phyloP scores from a whole-genome alignment of 2,797 vertebrate genomes.

The Myiotriccus ornatus region DNA sequence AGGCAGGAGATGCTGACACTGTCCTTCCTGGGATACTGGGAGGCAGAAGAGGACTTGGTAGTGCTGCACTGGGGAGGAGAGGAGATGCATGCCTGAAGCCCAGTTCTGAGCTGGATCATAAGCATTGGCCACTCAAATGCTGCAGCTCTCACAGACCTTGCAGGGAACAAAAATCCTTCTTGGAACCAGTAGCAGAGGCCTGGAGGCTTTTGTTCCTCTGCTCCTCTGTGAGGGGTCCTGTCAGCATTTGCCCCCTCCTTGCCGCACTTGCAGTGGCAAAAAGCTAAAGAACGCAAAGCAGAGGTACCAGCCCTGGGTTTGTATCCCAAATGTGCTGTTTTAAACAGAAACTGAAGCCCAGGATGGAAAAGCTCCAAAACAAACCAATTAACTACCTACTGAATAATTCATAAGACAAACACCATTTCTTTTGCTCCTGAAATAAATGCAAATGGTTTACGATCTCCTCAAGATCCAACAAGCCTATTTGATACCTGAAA shows the following conservation, averaged over 20 bases:
- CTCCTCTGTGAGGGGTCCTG: not conserved
- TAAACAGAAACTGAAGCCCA: not conserved
- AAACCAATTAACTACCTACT: constrained; percentile 8
- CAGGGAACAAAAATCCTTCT: not conserved
- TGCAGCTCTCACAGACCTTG: not conserved
- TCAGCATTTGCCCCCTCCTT: not conserved
- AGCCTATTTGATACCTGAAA: not conserved
- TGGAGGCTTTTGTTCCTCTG: not conserved
- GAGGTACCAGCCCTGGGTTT: not conserved
- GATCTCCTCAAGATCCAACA: not conserved
- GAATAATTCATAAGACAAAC: constrained; percentile 42
- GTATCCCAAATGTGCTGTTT: not conserved
- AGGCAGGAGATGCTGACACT: not conserved
- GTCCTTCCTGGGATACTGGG: not conserved
- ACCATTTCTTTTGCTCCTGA: not conserved
- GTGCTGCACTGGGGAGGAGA: not conserved
- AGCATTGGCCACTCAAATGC: not conserved
- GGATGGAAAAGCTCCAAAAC: constrained; percentile 24
- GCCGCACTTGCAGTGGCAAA: not conserved
- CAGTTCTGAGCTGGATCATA: not conserved
- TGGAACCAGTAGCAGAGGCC: not conserved
- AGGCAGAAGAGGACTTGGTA: not conserved
- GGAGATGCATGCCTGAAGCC: not conserved
- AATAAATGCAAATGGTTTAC: not conserved
- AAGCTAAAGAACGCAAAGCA: not conserved